A percentile compares a stretch with the other conserved stretches of the same genome.
phyloP scores from a whole-genome alignment of 2,113 vertebrate species.

The Coracopsis vasa region DNA sequence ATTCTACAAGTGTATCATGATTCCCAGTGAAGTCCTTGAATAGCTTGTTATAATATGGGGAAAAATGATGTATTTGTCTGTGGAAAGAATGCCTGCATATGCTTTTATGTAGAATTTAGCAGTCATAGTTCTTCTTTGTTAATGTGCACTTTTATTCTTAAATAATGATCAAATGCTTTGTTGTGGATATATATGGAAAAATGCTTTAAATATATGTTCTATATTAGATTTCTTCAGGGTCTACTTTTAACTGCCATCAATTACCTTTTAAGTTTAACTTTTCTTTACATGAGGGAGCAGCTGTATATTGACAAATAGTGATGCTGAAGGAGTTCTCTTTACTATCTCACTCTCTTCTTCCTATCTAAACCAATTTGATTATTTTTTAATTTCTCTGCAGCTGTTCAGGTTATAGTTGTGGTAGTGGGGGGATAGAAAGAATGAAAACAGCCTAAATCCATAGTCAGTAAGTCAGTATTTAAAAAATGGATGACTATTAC shows the following conservation, averaged over 20 bases:
- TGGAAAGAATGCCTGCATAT: background rate
- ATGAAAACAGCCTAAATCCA: background rate
- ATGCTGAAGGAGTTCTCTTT: constrained; percentile 9
- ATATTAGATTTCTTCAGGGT: background rate
- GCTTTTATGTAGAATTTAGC: background rate
- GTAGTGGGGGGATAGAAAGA: background rate
- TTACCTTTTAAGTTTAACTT: constrained; percentile 32
- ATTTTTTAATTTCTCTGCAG: constrained; percentile 63
- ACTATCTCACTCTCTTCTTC: background rate
- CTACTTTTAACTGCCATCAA: background rate
- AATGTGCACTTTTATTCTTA: background rate
- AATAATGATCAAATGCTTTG: background rate
- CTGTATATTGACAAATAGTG: background rate
- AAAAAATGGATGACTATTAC: constrained; percentile 50
- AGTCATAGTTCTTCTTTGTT: background rate
- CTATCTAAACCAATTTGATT: constrained; percentile 30
- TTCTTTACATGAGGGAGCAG: constrained; percentile 12
- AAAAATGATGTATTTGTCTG: background rate
- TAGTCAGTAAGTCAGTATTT: constrained; percentile 34
- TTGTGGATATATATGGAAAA: background rate
- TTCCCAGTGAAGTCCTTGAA: constrained; percentile 14
- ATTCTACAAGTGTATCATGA: background rate
- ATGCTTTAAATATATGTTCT: background rate
- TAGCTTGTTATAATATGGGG: background rate
- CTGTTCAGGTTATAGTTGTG: constrained; percentile 26